These are phyloP conservation scores for Peromyscus californicus DNA, from an alignment of 2,113 vertebrate species.

Conservation along the genomic window DNA sequence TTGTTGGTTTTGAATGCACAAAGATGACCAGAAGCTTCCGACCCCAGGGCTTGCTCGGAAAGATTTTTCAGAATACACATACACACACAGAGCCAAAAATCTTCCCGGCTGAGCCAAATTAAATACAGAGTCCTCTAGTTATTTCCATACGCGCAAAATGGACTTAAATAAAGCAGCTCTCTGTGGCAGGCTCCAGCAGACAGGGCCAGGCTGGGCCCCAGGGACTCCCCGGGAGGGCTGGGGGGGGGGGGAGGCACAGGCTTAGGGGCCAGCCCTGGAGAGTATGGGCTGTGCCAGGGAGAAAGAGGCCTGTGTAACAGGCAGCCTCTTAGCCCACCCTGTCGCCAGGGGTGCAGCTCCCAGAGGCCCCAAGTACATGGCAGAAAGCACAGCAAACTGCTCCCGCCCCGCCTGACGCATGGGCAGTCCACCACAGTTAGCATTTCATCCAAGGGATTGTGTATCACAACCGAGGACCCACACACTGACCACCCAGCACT, in stretches of 20 bases:
- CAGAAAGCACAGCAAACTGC: neutral
- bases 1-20: constrained; percentile 53
- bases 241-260: constrained; percentile 44
- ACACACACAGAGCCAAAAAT: constrained; percentile 62
- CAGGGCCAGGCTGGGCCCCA: constrained; percentile 66
- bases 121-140: constrained; percentile 83
- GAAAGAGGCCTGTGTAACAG: neutral
- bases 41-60: constrained; percentile 37
- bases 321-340: neutral
- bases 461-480: neutral
- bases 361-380: neutral
- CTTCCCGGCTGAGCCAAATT: constrained; percentile 77
- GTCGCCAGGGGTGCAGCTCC: neutral
- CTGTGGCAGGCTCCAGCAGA: constrained; percentile 75
- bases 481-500: neutral
- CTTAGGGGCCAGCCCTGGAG: constrained; percentile 2
- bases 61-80: constrained; percentile 66
- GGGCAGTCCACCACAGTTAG: neutral
- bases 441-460: neutral
- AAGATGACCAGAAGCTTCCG: constrained; percentile 62
- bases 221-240: constrained; percentile 28
- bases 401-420: neutral
- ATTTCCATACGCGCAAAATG: constrained; percentile 69
- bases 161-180: constrained; percentile 77
- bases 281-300: neutral